phyloP scores from a whole-genome alignment of 2,888 invertebrate genomes.

The Platycnemis pennipes region DNA sequence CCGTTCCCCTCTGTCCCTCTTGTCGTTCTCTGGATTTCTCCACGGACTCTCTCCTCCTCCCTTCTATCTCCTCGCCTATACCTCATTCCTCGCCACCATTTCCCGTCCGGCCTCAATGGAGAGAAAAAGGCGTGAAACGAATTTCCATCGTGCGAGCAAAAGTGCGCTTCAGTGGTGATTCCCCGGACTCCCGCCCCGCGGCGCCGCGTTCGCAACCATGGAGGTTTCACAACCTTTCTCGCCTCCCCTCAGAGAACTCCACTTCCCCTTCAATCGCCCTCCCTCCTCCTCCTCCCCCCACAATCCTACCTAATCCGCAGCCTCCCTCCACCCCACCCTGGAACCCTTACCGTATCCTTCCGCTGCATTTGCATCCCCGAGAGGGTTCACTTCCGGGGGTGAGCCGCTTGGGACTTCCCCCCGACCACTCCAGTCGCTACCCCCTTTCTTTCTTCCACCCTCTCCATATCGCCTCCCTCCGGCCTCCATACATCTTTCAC shows the following conservation, averaged over 20 bases:
- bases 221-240: constrained; percentile 26
- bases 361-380: constrained; percentile 59
- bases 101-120: neutral
- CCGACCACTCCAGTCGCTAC: neutral
- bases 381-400: constrained; percentile 52
- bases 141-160: constrained; percentile 37
- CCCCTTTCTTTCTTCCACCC: too few relatives aligned
- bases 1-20: neutral
- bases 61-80: neutral
- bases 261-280: neutral
- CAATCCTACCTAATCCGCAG: too few relatives aligned
- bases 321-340: neutral
- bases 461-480: too few relatives aligned
- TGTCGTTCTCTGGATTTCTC: neutral
- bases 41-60: neutral
- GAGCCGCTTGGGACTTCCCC: neutral
- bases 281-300: neutral
- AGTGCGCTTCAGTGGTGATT: constrained; percentile 35
- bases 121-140: constrained; percentile 36
- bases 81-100: neutral
- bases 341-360: constrained; percentile 25
- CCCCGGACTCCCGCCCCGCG: constrained; percentile 26
- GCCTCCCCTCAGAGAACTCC: neutral
- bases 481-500: neutral
- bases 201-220: neutral